Conservation (phyloP, 2,797 vertebrate genomes). For the Okamejei kenojei region DNA sequence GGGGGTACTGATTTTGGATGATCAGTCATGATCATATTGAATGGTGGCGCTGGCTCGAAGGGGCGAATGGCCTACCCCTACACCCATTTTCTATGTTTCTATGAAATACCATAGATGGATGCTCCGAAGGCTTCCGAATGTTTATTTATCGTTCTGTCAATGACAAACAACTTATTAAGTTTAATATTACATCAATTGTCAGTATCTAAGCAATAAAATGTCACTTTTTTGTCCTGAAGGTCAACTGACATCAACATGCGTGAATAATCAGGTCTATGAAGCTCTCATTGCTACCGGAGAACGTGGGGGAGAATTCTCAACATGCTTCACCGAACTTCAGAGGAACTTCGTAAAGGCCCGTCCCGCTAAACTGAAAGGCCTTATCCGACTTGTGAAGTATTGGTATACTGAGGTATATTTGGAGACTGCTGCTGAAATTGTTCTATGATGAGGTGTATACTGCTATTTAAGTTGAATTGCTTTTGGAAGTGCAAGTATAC, state of each 20-base stretch:
- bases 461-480: no score
- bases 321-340: conserved; percentile 59
- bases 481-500: no score
- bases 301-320: conserved; percentile 46
- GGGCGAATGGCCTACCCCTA: no score
- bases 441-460: neutral
- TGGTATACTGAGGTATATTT: conserved; percentile 56
- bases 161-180: no score
- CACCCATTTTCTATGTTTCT: no score
- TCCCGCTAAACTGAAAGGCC: conserved; percentile 52
- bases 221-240: neutral
- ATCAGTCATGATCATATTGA: no score
- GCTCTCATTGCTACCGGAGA: conserved; percentile 39
- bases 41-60: no score
- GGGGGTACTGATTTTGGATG: no score
- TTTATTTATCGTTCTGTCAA: no score
- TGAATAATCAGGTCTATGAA: conserved; percentile 37
- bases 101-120: no score
- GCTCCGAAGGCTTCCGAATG: no score
- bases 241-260: neutral
- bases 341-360: conserved; percentile 51
- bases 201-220: neutral
- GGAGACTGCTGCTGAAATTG: neutral
- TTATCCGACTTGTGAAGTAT: conserved; percentile 54
- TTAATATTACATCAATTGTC: no score